Conservation (phyloP, 2,888 invertebrate species). For the Serripes groenlandicus region DNA sequence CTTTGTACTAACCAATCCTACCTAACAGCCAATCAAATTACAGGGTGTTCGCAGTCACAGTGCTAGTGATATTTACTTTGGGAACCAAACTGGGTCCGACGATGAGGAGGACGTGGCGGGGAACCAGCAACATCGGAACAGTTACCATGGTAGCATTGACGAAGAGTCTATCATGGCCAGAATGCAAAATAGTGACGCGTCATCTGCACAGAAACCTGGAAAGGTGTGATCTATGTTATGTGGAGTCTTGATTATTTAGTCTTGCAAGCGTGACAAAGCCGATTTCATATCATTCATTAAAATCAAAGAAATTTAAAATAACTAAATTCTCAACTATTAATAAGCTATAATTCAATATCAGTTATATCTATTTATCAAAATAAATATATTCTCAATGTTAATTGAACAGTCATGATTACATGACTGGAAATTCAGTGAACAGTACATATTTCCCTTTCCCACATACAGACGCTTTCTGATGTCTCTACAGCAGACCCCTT, state of each 20-base stretch:
- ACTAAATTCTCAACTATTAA: no score
- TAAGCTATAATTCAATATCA: no score
- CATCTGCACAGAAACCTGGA: slow-evolving; percentile 37
- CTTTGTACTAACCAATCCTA: slow-evolving; percentile 6
- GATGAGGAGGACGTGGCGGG: slow-evolving; percentile 42
- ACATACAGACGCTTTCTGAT: no score
- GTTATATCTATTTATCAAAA: no score
- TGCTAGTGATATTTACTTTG: slow-evolving; percentile 60
- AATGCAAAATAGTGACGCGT: background rate
- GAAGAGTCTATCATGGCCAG: slow-evolving; percentile 45
- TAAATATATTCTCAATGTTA: no score
- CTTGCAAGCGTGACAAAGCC: no score
- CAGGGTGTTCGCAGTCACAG: slow-evolving; percentile 67
- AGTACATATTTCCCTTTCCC: no score
- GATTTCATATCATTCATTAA: no score
- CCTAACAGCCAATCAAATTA: slow-evolving; percentile 16
- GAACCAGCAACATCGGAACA: slow-evolving; percentile 26
- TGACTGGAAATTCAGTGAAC: no score
- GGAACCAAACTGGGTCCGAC: slow-evolving; percentile 29
- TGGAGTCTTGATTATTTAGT: slow-evolving; percentile 13
- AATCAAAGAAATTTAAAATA: no score
- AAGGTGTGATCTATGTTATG: slow-evolving; percentile 53
- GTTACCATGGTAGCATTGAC: slow-evolving; percentile 67
- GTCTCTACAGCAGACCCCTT: no score
- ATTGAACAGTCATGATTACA: no score